Evolutionary conservation across 64 coral and sea anemone genomes (phyloP), one percentile per base, ranked within the genome.

Genomic region (Cladopsammia gracilis): DNA sequence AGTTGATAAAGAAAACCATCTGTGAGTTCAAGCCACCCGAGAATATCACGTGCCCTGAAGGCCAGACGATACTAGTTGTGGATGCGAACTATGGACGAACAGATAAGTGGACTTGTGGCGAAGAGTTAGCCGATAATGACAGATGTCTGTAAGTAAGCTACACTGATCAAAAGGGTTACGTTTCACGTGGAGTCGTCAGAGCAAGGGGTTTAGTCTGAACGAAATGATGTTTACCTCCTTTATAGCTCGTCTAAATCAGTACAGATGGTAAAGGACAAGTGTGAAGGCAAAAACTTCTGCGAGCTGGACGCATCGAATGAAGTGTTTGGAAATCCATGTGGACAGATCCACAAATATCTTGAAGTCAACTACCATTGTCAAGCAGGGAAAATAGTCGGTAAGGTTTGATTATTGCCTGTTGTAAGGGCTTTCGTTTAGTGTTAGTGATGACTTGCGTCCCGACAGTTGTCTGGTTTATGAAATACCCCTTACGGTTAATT

Each of bases 321-420:
- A 2, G 64, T 58, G 13, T 58, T 88, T 22, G 91, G 91, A 16
- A 93, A 93, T 78, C 91, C 91, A 1, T 93, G 91, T 46, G 91
- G 91, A 60, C 43, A 79, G 79, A 93, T 84, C 4, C 91, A 93
- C 91, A 93, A 93, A 62, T 93, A 93, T 48, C 58, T 93, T 7
- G 23, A 46, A 52, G 83, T 93, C 16, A 13, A 60, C 1, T 93
- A 71, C 58, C 62, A 79, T 20, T 93, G 91, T 52, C 77, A 79
- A 79, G 53, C 77, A 6, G 77, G 77, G 59, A 79, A 79, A 79
- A 23, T 5, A 4, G 25, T 79, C 19, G 47, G 45, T 75, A 75
- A 75, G 53, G 6, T 56, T 56, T 56, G 34, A 34, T 34, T 34
- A 2, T 34, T 34, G 34, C 34, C 34, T 34, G 34, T 34, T 34